These are phyloP conservation scores for Dryoscopus gambensis DNA, from an alignment of 2,113 vertebrate genomes.

Conservation along the genomic window DNA sequence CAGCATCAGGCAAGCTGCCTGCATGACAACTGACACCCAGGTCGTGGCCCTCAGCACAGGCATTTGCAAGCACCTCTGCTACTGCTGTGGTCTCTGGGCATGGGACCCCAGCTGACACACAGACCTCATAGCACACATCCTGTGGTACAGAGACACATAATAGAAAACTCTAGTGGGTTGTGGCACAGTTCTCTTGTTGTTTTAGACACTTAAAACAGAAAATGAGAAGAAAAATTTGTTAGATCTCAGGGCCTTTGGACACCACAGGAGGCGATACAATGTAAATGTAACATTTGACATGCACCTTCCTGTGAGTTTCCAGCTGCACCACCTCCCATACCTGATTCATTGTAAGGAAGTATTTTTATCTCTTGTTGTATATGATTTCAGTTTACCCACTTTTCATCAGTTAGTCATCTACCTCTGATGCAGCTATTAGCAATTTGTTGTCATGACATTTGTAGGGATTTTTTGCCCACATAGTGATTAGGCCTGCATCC, in stretches of 20 bases:
- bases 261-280: background rate
- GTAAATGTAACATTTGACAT: background rate
- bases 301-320: background rate
- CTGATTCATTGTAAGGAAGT: background rate
- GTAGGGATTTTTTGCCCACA: background rate
- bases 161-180: background rate
- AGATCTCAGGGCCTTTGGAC: background rate
- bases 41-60: background rate
- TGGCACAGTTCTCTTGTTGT: background rate
- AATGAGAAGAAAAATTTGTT: background rate
- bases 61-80: background rate
- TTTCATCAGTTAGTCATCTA: background rate
- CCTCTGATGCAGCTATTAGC: background rate
- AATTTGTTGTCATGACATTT: background rate
- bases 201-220: background rate
- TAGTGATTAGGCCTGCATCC: background rate
- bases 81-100: background rate
- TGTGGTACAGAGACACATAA: background rate
- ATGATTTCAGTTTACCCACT: background rate
- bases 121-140: background rate
- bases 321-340: background rate
- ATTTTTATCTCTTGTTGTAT: background rate
- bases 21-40: accelerated
- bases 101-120: background rate
- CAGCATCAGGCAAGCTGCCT: background rate